These are phyloP conservation scores for Clusia tigrina DNA, from an alignment of 2,888 invertebrate genomes.

Conservation along the genomic window DNA sequence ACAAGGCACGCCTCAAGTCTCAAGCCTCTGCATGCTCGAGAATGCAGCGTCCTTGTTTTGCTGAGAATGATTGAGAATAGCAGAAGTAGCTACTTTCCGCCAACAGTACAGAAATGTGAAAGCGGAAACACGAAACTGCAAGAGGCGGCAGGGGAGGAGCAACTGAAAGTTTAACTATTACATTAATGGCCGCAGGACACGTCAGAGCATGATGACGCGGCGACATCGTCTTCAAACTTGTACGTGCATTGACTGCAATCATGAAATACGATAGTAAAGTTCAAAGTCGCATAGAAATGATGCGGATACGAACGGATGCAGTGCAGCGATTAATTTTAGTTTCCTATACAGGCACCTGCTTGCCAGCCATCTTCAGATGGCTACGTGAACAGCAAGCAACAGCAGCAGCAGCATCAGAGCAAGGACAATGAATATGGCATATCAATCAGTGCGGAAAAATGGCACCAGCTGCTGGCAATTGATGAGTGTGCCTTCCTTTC, in stretches of 20 bases:
- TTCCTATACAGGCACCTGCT: constrained; percentile 26
- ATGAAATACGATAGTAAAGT: constrained; percentile 37
- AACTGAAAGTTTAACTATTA: too few relatives aligned
- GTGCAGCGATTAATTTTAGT: constrained; percentile 42
- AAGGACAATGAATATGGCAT: constrained; percentile 34
- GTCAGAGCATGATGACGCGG: constrained; percentile 1
- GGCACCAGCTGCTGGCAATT: constrained; percentile 42
- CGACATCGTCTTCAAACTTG: neutral
- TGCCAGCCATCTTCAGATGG: too few relatives aligned
- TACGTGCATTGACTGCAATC: constrained; percentile 41
- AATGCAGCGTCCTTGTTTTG: too few relatives aligned
- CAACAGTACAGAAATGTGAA: constrained; percentile 14
- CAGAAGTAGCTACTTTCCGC: too few relatives aligned
- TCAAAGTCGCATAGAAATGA: neutral
- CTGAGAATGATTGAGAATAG: too few relatives aligned
- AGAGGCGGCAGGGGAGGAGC: neutral
- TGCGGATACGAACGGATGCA: neutral
- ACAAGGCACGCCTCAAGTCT: too few relatives aligned
- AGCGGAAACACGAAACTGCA: constrained; percentile 2
- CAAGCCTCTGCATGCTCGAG: too few relatives aligned
- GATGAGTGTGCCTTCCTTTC: too few relatives aligned
- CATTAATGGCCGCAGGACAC: constrained; percentile 49
- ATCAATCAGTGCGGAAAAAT: constrained; percentile 47
- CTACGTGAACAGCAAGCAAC: too few relatives aligned
- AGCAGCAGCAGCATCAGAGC: neutral